Conservation (phyloP, 2,888 invertebrate genomes). For the Tetropium fuscum region DNA sequence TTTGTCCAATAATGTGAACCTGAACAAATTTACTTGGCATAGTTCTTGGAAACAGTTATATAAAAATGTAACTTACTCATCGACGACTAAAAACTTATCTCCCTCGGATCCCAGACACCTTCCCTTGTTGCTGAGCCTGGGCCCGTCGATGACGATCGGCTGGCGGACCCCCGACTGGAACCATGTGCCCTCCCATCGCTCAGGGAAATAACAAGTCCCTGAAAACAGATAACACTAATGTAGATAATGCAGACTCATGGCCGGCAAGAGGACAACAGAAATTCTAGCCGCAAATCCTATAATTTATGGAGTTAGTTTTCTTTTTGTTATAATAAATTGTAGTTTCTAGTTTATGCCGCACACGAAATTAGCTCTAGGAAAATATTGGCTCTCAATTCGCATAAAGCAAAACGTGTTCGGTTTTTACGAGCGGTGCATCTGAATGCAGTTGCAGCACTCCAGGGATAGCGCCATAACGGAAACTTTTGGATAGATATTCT, state of each 20-base stretch:
- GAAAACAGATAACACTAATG: constrained; percentile 40
- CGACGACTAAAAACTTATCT: constrained; percentile 89
- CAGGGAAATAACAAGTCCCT: constrained; percentile 85
- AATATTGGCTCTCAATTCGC: no score
- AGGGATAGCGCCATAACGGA: no score
- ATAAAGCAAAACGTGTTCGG: no score
- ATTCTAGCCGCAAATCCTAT: constrained; percentile 1
- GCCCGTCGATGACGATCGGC: constrained; percentile 85
- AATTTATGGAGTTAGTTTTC: constrained; percentile 4
- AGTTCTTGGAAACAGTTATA: no score
- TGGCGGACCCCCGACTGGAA: constrained; percentile 91
- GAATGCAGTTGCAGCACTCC: no score
- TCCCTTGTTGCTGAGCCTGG: constrained; percentile 87
- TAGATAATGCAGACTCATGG: constrained; percentile 9
- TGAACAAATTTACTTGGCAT: no score
- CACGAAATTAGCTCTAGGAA: not conserved
- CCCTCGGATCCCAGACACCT: constrained; percentile 86
- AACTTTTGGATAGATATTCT: no score
- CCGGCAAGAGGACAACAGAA: constrained; percentile 3
- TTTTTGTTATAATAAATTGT: constrained; percentile 3
- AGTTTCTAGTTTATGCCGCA: constrained; percentile 6
- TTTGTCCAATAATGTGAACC: no score
- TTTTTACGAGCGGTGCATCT: no score
- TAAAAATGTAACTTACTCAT: constrained; percentile 93
- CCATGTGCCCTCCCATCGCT: constrained; percentile 90